phyloP scores from a whole-genome alignment of 2,797 vertebrate species.

The Halcyon leucocephala region DNA sequence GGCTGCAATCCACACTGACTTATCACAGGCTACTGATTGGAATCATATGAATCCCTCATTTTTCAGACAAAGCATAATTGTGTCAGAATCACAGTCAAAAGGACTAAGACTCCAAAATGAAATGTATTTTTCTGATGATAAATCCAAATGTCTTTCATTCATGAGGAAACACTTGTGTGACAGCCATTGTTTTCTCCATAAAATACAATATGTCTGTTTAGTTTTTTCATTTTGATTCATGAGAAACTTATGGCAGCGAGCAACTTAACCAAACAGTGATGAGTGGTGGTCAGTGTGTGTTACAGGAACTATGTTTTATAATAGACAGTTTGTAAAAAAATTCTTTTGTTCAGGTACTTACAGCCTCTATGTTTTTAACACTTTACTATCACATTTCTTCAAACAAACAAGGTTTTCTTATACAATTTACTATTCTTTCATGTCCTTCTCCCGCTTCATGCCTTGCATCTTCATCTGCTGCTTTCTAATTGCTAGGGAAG shows the following conservation, averaged over 20 bases:
- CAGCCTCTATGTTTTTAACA: slow-evolving; percentile 10
- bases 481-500: slow-evolving; percentile 68
- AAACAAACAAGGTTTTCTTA: slow-evolving; percentile 31
- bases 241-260: background rate
- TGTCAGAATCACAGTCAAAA: background rate
- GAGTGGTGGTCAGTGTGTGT: background rate
- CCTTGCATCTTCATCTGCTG: slow-evolving; percentile 53
- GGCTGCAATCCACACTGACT: background rate
- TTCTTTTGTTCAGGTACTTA: slow-evolving; percentile 8
- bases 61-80: background rate
- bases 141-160: background rate
- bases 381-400: background rate
- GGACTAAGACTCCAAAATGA: background rate
- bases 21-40: background rate
- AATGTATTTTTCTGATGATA: background rate
- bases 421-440: slow-evolving; percentile 40
- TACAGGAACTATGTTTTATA: background rate
- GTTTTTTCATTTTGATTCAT: slow-evolving; percentile 15
- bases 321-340: background rate
- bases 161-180: background rate
- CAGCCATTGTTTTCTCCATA: background rate
- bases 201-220: background rate
- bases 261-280: background rate
- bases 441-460: background rate
- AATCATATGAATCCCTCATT: background rate